A percentile compares a stretch with the other conserved stretches of the same genome.
phyloP scores from a whole-genome alignment of 2,888 invertebrate genomes.

The Drosophila kambysellisi region DNA sequence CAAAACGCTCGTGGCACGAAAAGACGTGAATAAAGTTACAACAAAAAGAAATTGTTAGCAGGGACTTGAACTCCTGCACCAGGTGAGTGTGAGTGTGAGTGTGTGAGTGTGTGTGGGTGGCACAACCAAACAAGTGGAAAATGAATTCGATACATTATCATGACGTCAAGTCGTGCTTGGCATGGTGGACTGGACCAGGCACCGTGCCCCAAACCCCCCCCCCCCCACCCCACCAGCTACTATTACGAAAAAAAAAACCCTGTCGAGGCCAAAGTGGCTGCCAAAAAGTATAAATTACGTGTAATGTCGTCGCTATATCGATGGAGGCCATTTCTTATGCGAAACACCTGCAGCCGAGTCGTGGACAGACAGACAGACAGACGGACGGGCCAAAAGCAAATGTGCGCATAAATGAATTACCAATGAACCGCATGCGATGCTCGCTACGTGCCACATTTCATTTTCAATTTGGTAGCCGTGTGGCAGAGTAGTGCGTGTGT shows the following conservation, averaged over 20 bases:
- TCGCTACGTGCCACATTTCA: constrained; percentile 63
- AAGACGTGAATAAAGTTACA: constrained; percentile 25
- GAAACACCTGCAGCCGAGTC: constrained; percentile 70
- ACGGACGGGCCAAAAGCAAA: constrained; percentile 48
- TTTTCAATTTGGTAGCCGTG: constrained; percentile 68
- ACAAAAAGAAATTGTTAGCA: constrained; percentile 2
- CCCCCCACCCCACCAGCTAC: too few species aligned
- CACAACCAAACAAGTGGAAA: constrained; percentile 78
- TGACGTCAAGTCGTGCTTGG: constrained; percentile 79
- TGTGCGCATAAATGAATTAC: constrained; percentile 80
- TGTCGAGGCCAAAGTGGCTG: constrained; percentile 61
- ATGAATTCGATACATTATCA: constrained; percentile 81
- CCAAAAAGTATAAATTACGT: constrained; percentile 78
- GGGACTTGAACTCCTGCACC: constrained; percentile 5
- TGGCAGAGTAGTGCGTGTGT: neutral
- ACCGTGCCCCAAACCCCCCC: neutral
- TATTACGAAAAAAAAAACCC: neutral
- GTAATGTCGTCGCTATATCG: constrained; percentile 67
- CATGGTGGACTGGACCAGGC: constrained; percentile 35
- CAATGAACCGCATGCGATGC: constrained; percentile 76
- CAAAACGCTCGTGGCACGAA: constrained; percentile 59
- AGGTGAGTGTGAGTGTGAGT: neutral
- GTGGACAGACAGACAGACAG: constrained; percentile 8
- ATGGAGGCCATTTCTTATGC: constrained; percentile 75
- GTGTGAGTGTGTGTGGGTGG: constrained; percentile 46